Evolutionary conservation across 1,140 invertebrate genomes (phyloP), one percentile per base, ranked within the genome.

Genomic region (Brachionus koreanus): DNA sequence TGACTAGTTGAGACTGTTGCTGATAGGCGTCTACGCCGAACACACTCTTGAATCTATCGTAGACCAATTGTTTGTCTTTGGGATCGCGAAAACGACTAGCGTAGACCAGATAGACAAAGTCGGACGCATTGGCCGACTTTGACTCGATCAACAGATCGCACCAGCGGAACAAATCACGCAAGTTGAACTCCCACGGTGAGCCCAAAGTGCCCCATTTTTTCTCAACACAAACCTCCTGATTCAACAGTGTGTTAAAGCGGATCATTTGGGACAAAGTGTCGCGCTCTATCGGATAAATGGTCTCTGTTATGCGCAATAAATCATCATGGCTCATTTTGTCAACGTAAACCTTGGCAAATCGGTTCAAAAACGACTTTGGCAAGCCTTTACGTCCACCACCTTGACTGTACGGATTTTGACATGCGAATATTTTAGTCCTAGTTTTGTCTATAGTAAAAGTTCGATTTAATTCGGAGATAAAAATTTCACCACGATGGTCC

Each of bases 371-470:
- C 0, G 97, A 99, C 85, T 94, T 92, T 0, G 98, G 98, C 61
- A 99, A 89, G 9, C 97, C 97, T 88, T 97, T 93, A 84, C 98
- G 90, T 1, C 94, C 95, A 2, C 97, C 96, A 39, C 98, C 98
- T 90, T 99, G 94, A 85, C 92, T 92, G n/a, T 95, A 89, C 0
- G 98, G 97, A 91, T 99, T 99, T 89, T 99, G 97, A 87, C 96
- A 98, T 10, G 93, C 97, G 89, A 99, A 99, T 43, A 99, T 91
- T 85, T 93, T 92, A 0, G 95, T 98, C 46, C 85, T 85, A 12
- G 85, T 84, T 82, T 87, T 88, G 82, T 86, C 86, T 0, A 98
- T 91, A 79, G 90, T 88, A 86, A 99, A 99, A 0, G 92, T 94
- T 87, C 92, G 92, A 46, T 93, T 93, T 0, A 99, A 89, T 90